phyloP scores from a whole-genome alignment of 2,113 vertebrate species.

The Oreocharis arfaki region DNA sequence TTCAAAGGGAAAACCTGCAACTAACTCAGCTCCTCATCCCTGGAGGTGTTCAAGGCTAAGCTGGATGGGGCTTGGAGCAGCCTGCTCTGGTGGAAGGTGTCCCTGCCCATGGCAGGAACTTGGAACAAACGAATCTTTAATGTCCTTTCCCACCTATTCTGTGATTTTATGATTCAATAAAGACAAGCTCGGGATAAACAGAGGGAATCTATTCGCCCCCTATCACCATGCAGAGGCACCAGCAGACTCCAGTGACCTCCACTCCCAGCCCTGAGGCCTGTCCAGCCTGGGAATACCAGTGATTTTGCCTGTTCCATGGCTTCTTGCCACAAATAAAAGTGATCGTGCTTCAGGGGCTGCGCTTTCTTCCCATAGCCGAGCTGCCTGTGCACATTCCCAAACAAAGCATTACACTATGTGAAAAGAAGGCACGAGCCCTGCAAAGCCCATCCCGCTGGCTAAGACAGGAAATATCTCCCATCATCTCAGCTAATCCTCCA shows the following conservation, averaged over 20 bases:
- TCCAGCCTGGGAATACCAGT: background rate
- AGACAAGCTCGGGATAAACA: background rate
- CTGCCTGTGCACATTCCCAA: slow-evolving; percentile 65
- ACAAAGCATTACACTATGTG: slow-evolving; percentile 66
- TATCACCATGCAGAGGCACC: background rate
- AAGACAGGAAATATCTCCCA: slow-evolving; percentile 75
- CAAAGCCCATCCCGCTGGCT: slow-evolving; percentile 70
- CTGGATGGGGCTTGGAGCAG: background rate
- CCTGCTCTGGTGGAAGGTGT: background rate
- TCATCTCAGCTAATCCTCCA: slow-evolving; percentile 71
- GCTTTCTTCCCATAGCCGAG: background rate
- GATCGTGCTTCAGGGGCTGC: background rate
- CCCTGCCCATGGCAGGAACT: background rate
- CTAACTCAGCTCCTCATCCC: background rate
- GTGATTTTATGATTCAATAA: background rate
- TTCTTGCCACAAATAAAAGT: background rate
- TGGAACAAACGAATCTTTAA: background rate
- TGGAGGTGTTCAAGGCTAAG: background rate
- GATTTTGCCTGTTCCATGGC: background rate
- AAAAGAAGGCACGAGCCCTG: slow-evolving; percentile 65
- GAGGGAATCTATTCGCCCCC: background rate
- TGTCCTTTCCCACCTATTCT: background rate
- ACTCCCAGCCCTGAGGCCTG: background rate
- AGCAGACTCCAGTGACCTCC: background rate
- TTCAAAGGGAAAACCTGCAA: background rate